phyloP scores from a whole-genome alignment of 2,113 vertebrate genomes.

The Hydropotes inermis region DNA sequence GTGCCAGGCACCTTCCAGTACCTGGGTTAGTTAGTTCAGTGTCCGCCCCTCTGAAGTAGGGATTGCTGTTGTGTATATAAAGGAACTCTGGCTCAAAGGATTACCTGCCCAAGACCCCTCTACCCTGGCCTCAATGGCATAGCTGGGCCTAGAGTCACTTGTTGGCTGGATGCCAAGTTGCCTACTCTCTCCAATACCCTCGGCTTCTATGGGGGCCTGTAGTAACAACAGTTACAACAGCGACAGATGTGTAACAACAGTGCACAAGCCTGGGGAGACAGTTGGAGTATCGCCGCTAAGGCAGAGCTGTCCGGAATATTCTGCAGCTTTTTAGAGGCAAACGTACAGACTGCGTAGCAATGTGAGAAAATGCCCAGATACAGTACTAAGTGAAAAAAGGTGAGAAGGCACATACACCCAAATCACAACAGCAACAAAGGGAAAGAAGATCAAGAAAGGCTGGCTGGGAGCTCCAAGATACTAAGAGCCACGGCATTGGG shows the following conservation, averaged over 20 bases:
- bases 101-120: neutral
- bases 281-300: neutral
- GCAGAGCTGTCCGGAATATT: neutral
- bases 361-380: neutral
- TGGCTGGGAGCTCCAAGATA: neutral
- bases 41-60: neutral
- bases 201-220: neutral
- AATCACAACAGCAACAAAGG: fast-evolving
- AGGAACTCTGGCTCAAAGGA: neutral
- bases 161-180: neutral
- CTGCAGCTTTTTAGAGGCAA: neutral
- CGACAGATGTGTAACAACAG: neutral
- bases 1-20: neutral
- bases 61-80: neutral
- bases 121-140: neutral
- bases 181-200: neutral
- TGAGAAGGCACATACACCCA: fast-evolving
- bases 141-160: neutral
- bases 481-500: neutral
- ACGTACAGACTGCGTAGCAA: neutral
- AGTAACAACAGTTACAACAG: neutral
- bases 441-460: neutral
- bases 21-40: neutral
- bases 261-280: neutral
- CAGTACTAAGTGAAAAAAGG: neutral